These are phyloP conservation scores for Diabrotica virgifera DNA, from an alignment of 1,140 invertebrate species.

Conservation along the genomic window DNA sequence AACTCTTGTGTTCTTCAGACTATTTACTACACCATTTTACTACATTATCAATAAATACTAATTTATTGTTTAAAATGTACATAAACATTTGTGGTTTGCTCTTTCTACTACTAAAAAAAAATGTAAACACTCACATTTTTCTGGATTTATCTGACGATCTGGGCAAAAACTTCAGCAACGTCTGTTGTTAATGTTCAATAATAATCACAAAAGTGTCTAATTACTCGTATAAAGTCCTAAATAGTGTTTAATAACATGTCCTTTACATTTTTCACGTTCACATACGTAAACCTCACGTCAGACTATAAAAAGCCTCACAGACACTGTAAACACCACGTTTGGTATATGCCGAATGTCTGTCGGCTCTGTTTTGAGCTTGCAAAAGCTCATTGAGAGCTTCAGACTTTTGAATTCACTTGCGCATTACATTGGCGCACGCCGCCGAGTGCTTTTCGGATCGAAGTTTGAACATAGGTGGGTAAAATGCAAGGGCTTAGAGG, in stretches of 20 bases:
- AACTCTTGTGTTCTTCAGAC: no score
- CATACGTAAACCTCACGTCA: not conserved
- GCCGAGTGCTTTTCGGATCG: constrained; percentile 6
- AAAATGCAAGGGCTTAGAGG: not conserved
- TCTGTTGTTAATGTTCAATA: no score
- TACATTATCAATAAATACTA: no score
- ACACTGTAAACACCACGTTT: constrained; percentile 2
- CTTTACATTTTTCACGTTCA: not conserved
- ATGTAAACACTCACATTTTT: not conserved
- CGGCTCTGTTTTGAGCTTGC: not conserved
- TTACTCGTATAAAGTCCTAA: not conserved
- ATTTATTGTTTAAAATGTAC: no score
- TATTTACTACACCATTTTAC: no score
- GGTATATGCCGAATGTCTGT: not conserved
- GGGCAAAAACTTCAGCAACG: no score
- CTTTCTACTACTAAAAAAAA: not conserved
- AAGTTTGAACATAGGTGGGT: constrained; percentile 1
- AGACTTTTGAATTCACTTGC: constrained; percentile 8
- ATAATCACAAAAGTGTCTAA: no score
- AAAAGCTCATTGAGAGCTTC: constrained; percentile 11
- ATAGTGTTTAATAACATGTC: not conserved
- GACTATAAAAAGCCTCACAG: not conserved
- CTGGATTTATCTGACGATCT: no score
- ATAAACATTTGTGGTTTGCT: no score
- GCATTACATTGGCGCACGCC: not conserved